Base-by-base conservation (phyloP, 2,113 vertebrate species). In the Podiceps cristatus region DNA sequence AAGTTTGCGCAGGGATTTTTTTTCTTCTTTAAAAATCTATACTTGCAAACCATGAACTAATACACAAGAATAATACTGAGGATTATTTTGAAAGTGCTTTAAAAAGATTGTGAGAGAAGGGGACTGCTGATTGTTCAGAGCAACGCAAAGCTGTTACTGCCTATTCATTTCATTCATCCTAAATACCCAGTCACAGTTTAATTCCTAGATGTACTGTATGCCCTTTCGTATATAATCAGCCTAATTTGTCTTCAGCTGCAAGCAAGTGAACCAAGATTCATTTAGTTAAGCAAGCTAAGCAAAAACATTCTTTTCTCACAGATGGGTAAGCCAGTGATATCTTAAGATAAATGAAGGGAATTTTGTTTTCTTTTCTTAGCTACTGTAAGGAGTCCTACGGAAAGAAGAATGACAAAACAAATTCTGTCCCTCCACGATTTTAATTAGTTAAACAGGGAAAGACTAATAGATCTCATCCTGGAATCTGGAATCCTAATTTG, bases 191-290 rank as follows among this genome's bases (percentile, higher is more conserved):
- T 68, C 28, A 2, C 45, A 79, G 75, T 83, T 97, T 96, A 94
- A 88, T 93, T 98, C 92, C 73, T 95, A 94, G 94, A 94, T 94
- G 80, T 76, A 37, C 84, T 95, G 37, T 71, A 73, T 92, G 79
- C 86, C 92, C 82, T 96, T 98, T 96, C 64, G 24, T 91, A 49
- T 77, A 77, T 91, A 95, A 95, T 72, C 45, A 87, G 84, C 78
- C 96, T 93, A 85, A 93, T 96, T 97, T 91, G 78, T 97, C 94
- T 95, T 97, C 72, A 94, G 93, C 77, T 93, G 96, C 76, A 86
- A 84, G 87, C 76, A 95, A 97, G 92, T 85, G 71, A 84, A 95
- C 91, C 69, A 85, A 93, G 95, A 86, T 94, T 95, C 94, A 94
- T 72, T 75, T 86, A 81, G 84, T 88, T 90, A 94, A 95, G 95